Evolutionary conservation across 2,888 invertebrate genomes (phyloP).

Genomic region (Lasioglossum leucozonium): DNA sequence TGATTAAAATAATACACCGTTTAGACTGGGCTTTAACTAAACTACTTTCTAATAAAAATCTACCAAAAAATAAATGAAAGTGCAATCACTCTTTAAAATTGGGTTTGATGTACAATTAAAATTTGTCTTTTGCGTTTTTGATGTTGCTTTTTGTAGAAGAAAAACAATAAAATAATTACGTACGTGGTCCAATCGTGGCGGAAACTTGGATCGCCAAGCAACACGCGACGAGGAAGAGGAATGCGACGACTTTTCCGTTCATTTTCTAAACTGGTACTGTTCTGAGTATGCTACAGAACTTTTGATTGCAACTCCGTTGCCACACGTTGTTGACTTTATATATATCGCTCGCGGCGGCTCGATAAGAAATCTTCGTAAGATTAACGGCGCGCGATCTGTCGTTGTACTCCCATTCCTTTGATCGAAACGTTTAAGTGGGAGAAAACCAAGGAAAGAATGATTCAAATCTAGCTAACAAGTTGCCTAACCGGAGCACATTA

Average conservation of each 20-base stretch:
- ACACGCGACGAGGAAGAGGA: constrained; percentile 26
- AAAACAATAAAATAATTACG: neutral
- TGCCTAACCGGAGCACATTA: neutral
- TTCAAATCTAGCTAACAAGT: neutral
- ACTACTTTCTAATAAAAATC: neutral
- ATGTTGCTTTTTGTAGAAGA: neutral
- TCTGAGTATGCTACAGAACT: neutral
- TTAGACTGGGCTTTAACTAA: neutral
- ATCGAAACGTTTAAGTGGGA: neutral
- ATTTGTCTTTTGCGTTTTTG: neutral
- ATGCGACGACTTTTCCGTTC: constrained; percentile 28
- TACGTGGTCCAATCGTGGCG: constrained; percentile 21
- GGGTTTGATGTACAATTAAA: neutral
- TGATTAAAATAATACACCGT: neutral
- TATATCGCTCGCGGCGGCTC: neutral
- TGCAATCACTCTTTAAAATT: neutral
- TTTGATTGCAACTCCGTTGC: constrained; percentile 8
- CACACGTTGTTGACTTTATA: constrained; percentile 16
- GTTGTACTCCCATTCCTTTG: constrained; percentile 8
- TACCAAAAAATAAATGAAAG: neutral
- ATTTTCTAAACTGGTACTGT: constrained; percentile 16
- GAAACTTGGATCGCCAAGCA: constrained; percentile 12
- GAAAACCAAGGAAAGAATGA: neutral
- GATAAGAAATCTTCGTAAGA: constrained; percentile 9
- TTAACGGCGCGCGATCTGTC: neutral